phyloP scores from a whole-genome alignment of 1,140 invertebrate genomes.

The Formica selysi region DNA sequence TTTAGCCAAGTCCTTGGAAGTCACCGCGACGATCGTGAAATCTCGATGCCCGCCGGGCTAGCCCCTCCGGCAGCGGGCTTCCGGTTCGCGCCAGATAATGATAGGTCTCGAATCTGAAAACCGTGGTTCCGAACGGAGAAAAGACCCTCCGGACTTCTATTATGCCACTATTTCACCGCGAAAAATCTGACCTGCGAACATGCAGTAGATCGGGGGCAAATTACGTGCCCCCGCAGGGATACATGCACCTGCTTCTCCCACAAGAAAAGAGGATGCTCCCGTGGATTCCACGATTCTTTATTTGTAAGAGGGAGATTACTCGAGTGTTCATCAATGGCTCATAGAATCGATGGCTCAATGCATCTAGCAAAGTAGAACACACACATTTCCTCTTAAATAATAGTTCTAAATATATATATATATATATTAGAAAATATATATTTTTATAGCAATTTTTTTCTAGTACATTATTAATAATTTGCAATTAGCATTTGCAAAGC shows the following conservation, averaged over 20 bases:
- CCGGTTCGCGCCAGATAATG: conserved; percentile 75
- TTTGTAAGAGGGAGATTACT: conserved; percentile 37
- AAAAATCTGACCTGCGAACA: conserved; percentile 72
- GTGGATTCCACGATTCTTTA: conserved; percentile 51
- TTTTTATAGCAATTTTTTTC: neutral
- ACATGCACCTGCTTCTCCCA: conserved; percentile 68
- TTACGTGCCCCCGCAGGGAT: conserved; percentile 53
- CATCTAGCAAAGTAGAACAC: neutral
- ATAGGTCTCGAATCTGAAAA: conserved; percentile 69
- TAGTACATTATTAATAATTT: conserved; percentile 9
- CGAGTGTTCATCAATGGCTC: conserved; percentile 27
- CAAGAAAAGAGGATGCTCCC: conserved; percentile 51
- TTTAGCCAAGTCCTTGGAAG: conserved; percentile 59
- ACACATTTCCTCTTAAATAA: neutral
- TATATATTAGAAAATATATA: neutral
- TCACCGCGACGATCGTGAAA: conserved; percentile 61
- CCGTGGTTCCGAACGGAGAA: conserved; percentile 21
- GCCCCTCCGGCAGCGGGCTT: conserved; percentile 56
- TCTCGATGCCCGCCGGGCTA: conserved; percentile 21
- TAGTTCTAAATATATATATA: neutral
- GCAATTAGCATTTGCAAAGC: neutral
- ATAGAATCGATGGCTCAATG: too few species aligned
- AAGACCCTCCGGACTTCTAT: conserved; percentile 61
- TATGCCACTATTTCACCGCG: conserved; percentile 68
- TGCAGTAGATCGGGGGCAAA: conserved; percentile 68